A percentile compares a stretch with the other conserved stretches of the same genome.
Conservation (phyloP, 2,113 vertebrate genomes). For the Nothobranchius kuhntae region DNA sequence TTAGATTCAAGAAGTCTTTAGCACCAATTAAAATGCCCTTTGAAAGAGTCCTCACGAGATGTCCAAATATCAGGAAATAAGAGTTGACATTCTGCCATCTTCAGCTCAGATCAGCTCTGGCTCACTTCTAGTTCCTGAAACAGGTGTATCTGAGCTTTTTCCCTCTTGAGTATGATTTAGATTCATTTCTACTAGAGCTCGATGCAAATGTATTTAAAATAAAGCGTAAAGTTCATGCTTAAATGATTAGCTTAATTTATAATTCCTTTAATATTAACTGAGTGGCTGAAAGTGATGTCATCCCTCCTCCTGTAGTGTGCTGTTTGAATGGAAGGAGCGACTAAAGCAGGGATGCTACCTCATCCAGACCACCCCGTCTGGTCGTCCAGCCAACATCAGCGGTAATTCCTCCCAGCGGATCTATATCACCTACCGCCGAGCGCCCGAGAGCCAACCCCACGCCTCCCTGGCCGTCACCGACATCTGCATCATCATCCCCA, state of each 20-base stretch:
- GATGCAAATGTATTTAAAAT: too few relatives aligned
- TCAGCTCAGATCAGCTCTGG: too few relatives aligned
- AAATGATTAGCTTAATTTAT: too few relatives aligned
- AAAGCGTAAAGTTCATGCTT: background rate
- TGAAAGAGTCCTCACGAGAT: background rate
- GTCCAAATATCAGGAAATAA: too few relatives aligned
- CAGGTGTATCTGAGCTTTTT: too few relatives aligned
- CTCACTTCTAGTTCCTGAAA: too few relatives aligned
- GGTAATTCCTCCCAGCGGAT: constrained; percentile 92
- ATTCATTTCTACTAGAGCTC: too few relatives aligned
- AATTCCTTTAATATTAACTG: too few relatives aligned
- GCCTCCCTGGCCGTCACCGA: constrained; percentile 93
- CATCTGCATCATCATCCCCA: constrained; percentile 94
- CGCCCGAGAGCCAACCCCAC: constrained; percentile 86
- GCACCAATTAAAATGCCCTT: background rate
- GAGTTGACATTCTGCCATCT: too few relatives aligned
- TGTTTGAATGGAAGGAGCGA: constrained; percentile 96
- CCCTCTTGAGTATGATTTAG: too few relatives aligned
- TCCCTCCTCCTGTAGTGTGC: constrained; percentile 77
- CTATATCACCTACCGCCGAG: constrained; percentile 92
- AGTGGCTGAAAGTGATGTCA: background rate
- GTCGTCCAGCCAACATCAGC: constrained; percentile 91
- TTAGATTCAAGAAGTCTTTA: background rate
- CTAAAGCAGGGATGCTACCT: constrained; percentile 95
- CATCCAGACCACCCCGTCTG: constrained; percentile 90